Percentiles rank a stretch among this genome's conserved stretches.
Evolutionary conservation across 2,113 vertebrate species (phyloP).

Genomic region (Forbesichthys papilliferus): DNA sequence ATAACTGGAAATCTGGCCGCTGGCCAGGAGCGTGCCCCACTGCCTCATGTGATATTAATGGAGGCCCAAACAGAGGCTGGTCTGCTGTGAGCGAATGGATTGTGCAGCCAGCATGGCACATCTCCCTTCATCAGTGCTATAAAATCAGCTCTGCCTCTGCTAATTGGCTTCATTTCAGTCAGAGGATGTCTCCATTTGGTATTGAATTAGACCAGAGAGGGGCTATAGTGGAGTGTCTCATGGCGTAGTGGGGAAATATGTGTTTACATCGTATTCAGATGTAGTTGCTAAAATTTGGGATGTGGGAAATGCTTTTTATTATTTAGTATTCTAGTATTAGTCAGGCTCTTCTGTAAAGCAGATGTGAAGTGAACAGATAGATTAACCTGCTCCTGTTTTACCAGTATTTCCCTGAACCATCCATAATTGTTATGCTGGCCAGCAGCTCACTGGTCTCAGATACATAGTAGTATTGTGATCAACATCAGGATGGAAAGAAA

Average conservation of each 20-base stretch:
- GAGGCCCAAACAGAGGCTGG: slow-evolving; percentile 59
- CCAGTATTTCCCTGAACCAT: too few species aligned
- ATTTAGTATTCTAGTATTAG: too few species aligned
- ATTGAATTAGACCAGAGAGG: slow-evolving; percentile 65
- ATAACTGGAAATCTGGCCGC: slow-evolving; percentile 74
- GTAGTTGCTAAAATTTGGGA: not conserved
- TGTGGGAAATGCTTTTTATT: too few species aligned
- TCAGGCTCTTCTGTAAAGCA: too few species aligned
- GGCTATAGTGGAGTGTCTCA: slow-evolving; percentile 35
- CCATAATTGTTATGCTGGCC: too few species aligned
- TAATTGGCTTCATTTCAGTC: slow-evolving; percentile 77
- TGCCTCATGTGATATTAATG: slow-evolving; percentile 74
- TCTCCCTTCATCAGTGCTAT: slow-evolving; percentile 60
- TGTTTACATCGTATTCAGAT: slow-evolving; percentile 25
- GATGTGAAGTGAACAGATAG: too few species aligned
- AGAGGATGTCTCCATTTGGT: slow-evolving; percentile 68
- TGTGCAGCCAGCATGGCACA: slow-evolving; percentile 64
- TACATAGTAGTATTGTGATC: too few species aligned
- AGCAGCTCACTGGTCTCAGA: too few species aligned
- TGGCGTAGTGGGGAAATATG: slow-evolving; percentile 16
- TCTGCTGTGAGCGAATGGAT: slow-evolving; percentile 71
- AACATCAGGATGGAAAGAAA: too few species aligned
- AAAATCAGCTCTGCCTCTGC: slow-evolving; percentile 64
- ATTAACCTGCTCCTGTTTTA: too few species aligned
- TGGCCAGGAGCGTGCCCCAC: slow-evolving; percentile 71